These are phyloP conservation scores for Hoplostethus atlanticus DNA, from an alignment of 2,797 vertebrate species.

Conservation along the genomic window DNA sequence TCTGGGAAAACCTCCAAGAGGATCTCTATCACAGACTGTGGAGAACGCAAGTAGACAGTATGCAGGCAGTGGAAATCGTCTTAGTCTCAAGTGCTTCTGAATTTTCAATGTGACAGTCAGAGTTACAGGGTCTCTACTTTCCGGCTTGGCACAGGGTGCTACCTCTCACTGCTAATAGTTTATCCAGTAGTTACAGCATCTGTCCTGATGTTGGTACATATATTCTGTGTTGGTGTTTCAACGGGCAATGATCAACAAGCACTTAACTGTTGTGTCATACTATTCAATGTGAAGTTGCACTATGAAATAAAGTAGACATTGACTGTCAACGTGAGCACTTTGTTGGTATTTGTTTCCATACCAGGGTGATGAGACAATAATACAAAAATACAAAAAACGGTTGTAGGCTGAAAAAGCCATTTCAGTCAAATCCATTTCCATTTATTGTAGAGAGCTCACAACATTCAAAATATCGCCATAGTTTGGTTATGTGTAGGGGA, in stretches of 20 bases:
- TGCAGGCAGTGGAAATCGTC: slow-evolving; percentile 4
- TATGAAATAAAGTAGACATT: background rate
- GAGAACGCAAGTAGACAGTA: slow-evolving; percentile 87
- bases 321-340: no score
- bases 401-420: no score
- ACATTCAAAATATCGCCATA: no score
- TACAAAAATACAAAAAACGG: no score
- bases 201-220: background rate
- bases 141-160: slow-evolving; percentile 1
- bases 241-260: slow-evolving; percentile 5
- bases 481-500: no score
- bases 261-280: background rate
- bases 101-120: slow-evolving; percentile 42
- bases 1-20: slow-evolving; percentile 90
- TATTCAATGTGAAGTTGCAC: slow-evolving; percentile 59
- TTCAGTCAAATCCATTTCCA: no score
- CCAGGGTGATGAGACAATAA: no score
- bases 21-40: slow-evolving; percentile 93
- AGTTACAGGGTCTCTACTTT: slow-evolving; percentile 24
- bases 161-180: slow-evolving; percentile 17
- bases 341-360: no score
- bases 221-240: background rate
- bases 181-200: background rate
- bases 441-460: no score
- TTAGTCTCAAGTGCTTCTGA: slow-evolving; percentile 48